Percentiles rank a stretch among this genome's conserved stretches.
phyloP scores from a whole-genome alignment of 2,797 vertebrate species.

The Sebastes diaconus region DNA sequence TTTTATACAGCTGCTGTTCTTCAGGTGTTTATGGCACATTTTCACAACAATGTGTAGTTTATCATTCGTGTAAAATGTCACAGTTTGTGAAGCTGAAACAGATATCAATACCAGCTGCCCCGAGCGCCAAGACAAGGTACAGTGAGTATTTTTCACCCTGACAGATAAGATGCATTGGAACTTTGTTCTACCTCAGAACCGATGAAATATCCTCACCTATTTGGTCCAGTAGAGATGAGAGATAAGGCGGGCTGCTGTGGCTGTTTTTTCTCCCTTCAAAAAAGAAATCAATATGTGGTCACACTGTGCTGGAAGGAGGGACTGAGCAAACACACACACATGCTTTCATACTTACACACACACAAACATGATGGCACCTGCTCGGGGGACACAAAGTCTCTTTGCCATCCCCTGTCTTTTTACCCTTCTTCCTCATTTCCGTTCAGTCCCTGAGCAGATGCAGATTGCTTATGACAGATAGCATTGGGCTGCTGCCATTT shows the following conservation, averaged over 20 bases:
- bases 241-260: conserved; percentile 29
- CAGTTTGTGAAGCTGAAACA: not conserved
- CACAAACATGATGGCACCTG: conserved; percentile 11
- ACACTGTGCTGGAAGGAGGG: conserved; percentile 17
- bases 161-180: conserved; percentile 20
- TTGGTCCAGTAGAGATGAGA: conserved; percentile 26
- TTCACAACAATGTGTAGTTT: not conserved
- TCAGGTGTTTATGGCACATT: not conserved
- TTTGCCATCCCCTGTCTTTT: conserved; percentile 32
- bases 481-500: conserved; percentile 63
- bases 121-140: not conserved
- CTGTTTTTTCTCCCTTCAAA: conserved; percentile 52
- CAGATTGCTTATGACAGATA: conserved; percentile 67
- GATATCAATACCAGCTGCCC: not conserved
- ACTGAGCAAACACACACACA: not conserved
- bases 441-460: conserved; percentile 56
- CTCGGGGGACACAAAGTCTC: conserved; percentile 22
- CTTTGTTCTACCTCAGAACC: conserved; percentile 18
- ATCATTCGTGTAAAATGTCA: not conserved
- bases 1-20: not conserved
- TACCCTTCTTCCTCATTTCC: conserved; percentile 46
- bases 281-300: conserved; percentile 48
- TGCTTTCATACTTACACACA: not conserved
- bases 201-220: conserved; percentile 35
- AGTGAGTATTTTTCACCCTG: conserved; percentile 5